Conservation (phyloP, 92 coral and sea anemone genomes). For the Palythoa heliodiscus region DNA sequence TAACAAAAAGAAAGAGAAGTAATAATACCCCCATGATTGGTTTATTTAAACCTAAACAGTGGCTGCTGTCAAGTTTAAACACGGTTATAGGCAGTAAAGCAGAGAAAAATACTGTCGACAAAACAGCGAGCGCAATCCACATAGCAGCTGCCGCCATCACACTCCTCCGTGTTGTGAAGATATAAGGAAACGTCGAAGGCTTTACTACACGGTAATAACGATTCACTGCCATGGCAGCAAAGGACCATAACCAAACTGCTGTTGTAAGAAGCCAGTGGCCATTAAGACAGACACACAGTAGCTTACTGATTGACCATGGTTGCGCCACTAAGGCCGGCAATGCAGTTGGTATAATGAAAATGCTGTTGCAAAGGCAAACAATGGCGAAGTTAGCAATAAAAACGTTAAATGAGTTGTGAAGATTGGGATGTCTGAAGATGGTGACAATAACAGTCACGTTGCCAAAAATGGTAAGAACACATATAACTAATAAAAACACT, state of each 20-base stretch:
- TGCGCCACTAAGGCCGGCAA: too few relatives aligned
- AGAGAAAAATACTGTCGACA: background rate
- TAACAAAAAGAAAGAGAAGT: background rate
- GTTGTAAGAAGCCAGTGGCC: background rate
- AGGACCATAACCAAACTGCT: background rate
- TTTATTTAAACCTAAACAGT: background rate
- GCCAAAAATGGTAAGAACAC: too few relatives aligned
- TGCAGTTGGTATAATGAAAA: too few relatives aligned
- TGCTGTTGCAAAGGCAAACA: too few relatives aligned
- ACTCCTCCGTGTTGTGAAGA: conserved; percentile 11
- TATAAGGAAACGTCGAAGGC: background rate
- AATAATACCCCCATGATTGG: background rate
- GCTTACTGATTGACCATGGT: too few relatives aligned
- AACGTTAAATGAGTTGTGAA: too few relatives aligned
- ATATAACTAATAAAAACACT: too few relatives aligned
- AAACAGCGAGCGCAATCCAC: background rate
- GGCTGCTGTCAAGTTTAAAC: background rate
- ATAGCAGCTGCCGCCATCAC: background rate
- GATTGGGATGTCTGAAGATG: too few relatives aligned
- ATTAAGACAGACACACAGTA: too few relatives aligned
- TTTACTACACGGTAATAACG: conserved; percentile 25
- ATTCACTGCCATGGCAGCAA: conserved; percentile 18
- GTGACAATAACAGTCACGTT: too few relatives aligned
- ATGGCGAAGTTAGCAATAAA: too few relatives aligned
- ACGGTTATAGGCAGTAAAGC: background rate